Evolutionary conservation across 2,888 invertebrate species (phyloP).

Genomic region (Meandrusa payeni): DNA sequence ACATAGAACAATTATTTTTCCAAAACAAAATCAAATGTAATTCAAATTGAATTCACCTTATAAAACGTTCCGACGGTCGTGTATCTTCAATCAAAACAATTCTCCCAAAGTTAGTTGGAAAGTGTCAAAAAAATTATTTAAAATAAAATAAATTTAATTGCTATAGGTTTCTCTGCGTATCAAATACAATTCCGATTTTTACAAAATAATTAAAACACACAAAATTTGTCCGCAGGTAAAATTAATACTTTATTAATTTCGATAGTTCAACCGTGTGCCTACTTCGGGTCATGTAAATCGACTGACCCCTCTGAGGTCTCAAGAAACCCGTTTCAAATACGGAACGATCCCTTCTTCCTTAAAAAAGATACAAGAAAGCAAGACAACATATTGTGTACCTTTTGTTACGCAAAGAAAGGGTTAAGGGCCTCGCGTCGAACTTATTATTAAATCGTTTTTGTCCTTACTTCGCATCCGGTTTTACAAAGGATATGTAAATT

Average conservation of each 20-base stretch:
- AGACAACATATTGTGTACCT: constrained; percentile 76
- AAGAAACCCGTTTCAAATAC: constrained; percentile 72
- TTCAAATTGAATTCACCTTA: constrained; percentile 6
- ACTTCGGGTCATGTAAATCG: constrained; percentile 53
- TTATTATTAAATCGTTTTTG: constrained; percentile 80
- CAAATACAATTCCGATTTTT: no score
- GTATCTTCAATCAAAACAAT: background rate
- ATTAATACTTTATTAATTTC: constrained; percentile 9
- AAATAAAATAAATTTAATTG: no score
- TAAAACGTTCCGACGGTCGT: constrained; percentile 9
- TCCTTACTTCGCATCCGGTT: constrained; percentile 74
- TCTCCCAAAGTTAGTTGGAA: no score
- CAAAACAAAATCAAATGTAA: no score
- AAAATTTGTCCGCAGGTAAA: no score
- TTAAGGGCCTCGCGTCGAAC: constrained; percentile 70
- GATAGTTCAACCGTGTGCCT: constrained; percentile 50
- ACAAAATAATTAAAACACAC: no score
- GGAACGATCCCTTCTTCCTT: constrained; percentile 69
- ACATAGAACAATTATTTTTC: no score
- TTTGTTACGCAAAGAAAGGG: constrained; percentile 73
- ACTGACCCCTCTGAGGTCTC: constrained; percentile 70
- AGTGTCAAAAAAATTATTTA: no score
- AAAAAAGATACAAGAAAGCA: constrained; percentile 57
- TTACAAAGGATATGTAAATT: constrained; percentile 76
- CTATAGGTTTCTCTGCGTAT: no score